phyloP scores from a whole-genome alignment of 2,888 invertebrate genomes.

The Clusia tigrina region DNA sequence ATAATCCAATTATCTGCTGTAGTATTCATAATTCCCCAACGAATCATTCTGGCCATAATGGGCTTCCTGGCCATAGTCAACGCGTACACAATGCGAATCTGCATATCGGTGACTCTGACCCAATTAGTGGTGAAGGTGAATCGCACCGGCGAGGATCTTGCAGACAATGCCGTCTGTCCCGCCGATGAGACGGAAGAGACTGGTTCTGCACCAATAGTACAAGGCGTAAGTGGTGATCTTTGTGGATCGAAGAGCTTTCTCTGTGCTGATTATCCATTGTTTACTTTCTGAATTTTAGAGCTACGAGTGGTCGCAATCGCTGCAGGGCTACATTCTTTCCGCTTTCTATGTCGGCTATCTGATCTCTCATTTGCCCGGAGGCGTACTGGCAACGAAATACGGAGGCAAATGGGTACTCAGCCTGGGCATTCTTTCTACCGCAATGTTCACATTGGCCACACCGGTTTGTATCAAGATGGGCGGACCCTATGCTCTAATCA shows the following conservation, averaged over 20 bases:
- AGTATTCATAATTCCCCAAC: constrained; percentile 72
- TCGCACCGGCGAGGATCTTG: neutral
- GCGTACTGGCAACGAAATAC: constrained; percentile 77
- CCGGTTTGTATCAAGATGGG: constrained; percentile 22
- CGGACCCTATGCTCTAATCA: constrained; percentile 69
- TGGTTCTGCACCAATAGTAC: neutral
- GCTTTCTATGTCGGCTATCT: constrained; percentile 86
- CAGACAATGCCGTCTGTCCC: neutral
- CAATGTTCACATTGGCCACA: constrained; percentile 47
- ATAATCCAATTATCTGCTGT: too few species aligned
- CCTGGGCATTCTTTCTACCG: constrained; percentile 77
- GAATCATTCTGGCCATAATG: constrained; percentile 73
- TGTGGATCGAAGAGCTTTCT: too few species aligned
- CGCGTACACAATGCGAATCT: constrained; percentile 75
- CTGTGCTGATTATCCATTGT: too few species aligned
- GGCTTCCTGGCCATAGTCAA: constrained; percentile 72
- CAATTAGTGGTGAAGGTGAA: constrained; percentile 53
- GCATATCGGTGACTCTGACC: constrained; percentile 73
- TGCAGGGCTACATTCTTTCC: constrained; percentile 77
- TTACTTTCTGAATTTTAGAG: too few species aligned
- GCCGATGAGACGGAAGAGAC: neutral
- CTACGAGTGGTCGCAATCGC: constrained; percentile 73
- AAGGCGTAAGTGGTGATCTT: too few species aligned
- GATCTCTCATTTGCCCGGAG: constrained; percentile 80
- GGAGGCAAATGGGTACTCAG: constrained; percentile 85